Percentiles rank a stretch among this genome's conserved stretches.
These are phyloP conservation scores for Lordiphosa clarofinis DNA, from an alignment of 1,140 invertebrate genomes.

Conservation along the genomic window DNA sequence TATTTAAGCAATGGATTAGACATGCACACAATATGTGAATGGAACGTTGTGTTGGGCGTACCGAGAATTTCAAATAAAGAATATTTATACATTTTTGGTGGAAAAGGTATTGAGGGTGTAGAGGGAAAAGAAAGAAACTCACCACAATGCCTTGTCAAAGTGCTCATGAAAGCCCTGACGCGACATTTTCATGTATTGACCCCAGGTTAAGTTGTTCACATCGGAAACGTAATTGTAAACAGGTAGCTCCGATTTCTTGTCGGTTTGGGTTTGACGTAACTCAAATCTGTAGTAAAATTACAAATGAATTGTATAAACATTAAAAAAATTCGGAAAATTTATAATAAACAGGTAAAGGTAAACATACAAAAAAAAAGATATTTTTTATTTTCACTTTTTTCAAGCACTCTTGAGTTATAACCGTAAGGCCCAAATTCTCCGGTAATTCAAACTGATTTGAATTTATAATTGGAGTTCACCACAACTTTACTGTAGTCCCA, in stretches of 20 bases:
- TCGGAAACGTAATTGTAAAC: constrained; percentile 81
- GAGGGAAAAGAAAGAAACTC: constrained; percentile 19
- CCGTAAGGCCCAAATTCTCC: too few species aligned
- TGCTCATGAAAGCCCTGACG: constrained; percentile 78
- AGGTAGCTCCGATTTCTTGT: constrained; percentile 73
- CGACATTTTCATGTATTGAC: constrained; percentile 79
- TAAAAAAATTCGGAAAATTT: too few species aligned
- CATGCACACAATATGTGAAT: constrained; percentile 49
- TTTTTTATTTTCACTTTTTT: too few species aligned
- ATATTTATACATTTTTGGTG: constrained; percentile 36
- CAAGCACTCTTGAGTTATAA: too few species aligned
- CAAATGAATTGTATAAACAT: neutral
- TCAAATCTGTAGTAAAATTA: constrained; percentile 32
- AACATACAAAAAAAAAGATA: too few species aligned
- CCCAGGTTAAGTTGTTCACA: constrained; percentile 80
- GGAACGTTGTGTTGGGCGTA: constrained; percentile 20
- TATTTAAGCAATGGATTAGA: constrained; percentile 75
- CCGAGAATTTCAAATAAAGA: constrained; percentile 45
- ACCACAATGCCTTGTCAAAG: constrained; percentile 78
- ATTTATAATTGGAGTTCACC: too few species aligned
- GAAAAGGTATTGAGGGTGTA: neutral
- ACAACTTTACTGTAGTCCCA: too few species aligned
- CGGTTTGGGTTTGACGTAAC: constrained; percentile 31
- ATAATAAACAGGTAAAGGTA: too few species aligned
- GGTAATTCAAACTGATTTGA: too few species aligned